phyloP scores from a whole-genome alignment of 2,888 invertebrate species.

The Cantharis lateralis region DNA sequence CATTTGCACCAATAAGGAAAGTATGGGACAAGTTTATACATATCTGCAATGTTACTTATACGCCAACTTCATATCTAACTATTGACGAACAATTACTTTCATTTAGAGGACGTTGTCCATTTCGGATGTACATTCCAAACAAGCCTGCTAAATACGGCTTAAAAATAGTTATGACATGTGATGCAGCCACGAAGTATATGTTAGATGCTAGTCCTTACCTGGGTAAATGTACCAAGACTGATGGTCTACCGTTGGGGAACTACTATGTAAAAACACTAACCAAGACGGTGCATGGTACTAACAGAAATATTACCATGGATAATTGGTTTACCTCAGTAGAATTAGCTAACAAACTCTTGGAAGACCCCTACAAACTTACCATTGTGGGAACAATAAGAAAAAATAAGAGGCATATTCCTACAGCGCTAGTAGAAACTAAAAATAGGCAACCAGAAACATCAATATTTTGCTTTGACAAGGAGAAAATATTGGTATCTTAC shows the following conservation, averaged over 20 bases:
- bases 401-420: slow-evolving; percentile 46
- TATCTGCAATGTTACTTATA: slow-evolving; percentile 32
- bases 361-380: slow-evolving; percentile 44
- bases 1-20: slow-evolving; percentile 30
- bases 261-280: slow-evolving; percentile 39
- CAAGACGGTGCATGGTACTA: slow-evolving; percentile 37
- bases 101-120: slow-evolving; percentile 38
- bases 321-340: slow-evolving; percentile 48
- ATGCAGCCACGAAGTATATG: slow-evolving; percentile 42
- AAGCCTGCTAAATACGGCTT: slow-evolving; percentile 46
- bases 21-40: slow-evolving; percentile 35
- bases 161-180: slow-evolving; percentile 44
- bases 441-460: neutral
- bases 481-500: slow-evolving; percentile 17
- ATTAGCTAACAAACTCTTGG: slow-evolving; percentile 40
- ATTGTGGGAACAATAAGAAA: slow-evolving; percentile 43
- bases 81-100: slow-evolving; percentile 42
- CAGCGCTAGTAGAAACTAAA: slow-evolving; percentile 34
- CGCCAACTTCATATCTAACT: slow-evolving; percentile 34
- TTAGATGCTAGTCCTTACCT: slow-evolving; percentile 41
- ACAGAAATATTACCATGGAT: slow-evolving; percentile 41
- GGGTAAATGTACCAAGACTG: slow-evolving; percentile 41
- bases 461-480: slow-evolving; percentile 19
- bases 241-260: slow-evolving; percentile 37
- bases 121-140: slow-evolving; percentile 45